These are phyloP conservation scores for Drosophila athabasca DNA, from an alignment of 1,140 invertebrate species.

Conservation along the genomic window DNA sequence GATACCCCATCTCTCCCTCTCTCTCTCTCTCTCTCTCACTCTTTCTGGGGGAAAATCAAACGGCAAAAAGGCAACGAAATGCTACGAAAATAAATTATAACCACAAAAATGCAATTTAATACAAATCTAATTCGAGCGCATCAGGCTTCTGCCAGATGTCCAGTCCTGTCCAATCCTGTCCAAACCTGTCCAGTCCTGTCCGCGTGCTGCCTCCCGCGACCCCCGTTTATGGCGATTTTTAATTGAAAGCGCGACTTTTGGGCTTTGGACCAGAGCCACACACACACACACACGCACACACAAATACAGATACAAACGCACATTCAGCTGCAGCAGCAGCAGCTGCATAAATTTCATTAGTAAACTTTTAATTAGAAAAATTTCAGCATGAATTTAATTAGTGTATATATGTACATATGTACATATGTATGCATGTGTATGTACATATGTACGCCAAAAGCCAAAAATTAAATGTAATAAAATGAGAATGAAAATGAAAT, in stretches of 20 bases:
- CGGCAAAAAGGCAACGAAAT: slow-evolving; percentile 35
- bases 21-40: background rate
- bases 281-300: slow-evolving; percentile 5
- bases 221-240: slow-evolving; percentile 57
- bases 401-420: slow-evolving; percentile 49
- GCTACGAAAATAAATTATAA: slow-evolving; percentile 60
- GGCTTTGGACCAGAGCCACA: slow-evolving; percentile 42
- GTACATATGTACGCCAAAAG: slow-evolving; percentile 12
- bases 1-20: no score
- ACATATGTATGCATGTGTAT: slow-evolving; percentile 2
- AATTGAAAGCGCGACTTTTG: slow-evolving; percentile 73
- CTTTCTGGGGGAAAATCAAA: slow-evolving; percentile 13
- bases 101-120: slow-evolving; percentile 72
- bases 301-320: slow-evolving; percentile 7
- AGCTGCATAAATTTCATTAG: slow-evolving; percentile 74
- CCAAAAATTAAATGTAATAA: slow-evolving; percentile 58
- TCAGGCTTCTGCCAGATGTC: slow-evolving; percentile 39
- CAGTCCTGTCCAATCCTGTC: slow-evolving; percentile 7
- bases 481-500: slow-evolving; percentile 39
- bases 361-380: slow-evolving; percentile 76
- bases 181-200: background rate
- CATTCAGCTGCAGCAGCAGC: slow-evolving; percentile 27
- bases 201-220: background rate
- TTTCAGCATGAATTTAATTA: slow-evolving; percentile 72
- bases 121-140: slow-evolving; percentile 61